Base-by-base conservation (phyloP, 2,797 vertebrate genomes). In the Clarias laeviceps region DNA sequence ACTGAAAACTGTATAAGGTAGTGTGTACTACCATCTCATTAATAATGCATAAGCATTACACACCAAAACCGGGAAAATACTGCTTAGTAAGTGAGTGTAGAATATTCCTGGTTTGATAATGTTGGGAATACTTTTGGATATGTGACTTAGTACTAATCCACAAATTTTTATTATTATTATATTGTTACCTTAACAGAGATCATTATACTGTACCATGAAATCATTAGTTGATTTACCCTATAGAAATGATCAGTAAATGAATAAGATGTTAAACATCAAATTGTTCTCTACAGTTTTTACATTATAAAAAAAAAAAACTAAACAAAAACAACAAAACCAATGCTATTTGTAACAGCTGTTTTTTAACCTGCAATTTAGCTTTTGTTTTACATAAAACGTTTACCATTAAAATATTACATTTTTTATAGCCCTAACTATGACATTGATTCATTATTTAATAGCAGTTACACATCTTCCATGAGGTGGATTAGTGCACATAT, bases 401-500 rank as follows among this genome's bases (percentile, higher is more conserved):
- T 5, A 20, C 1, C 57, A 61, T 22, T 77, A 14, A 34, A 59
- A 76, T 32, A 76, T 56, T 29, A 0, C 3, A 54, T 20, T 57
- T 76, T 18, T 76, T 29, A 3, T 5, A 57, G 50, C 27, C 1
- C 6, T 68, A 56, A 40, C 32, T 17, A 24, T 29, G 32, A 34
- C 65, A 62, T 24, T 78, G 64, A 78, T 78, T 4, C 69, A 82
- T 78, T 77, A 77, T 17, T 29, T 68, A 3, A 54, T 18, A 7
- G 64, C 24, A 15, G 18, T 14, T 59, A 37, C 57, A 64, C 34
- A 18, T 40, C 4, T 37, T 62, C 57, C 34, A n/a, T 45, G 57
- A 82, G 72, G 54, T 61, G 50, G 66, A 22, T n/a, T 7, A 54
- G 70, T n/a, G 50, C n/a, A 62, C 37, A 17, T 17, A 73, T 22